Base-by-base conservation (phyloP, 2,113 vertebrate species). In the Grus americana region DNA sequence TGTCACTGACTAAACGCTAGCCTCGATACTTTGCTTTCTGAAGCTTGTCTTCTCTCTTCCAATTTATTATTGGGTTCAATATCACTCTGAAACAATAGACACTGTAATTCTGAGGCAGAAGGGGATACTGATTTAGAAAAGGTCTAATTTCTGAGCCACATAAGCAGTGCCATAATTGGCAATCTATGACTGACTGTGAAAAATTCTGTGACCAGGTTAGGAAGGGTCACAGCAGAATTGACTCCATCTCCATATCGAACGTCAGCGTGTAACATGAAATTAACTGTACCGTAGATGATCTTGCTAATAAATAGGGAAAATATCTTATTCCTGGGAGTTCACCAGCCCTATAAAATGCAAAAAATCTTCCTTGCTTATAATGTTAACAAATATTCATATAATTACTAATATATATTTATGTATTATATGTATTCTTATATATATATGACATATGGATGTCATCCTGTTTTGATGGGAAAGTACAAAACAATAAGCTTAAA, bases 1-100 rank as follows among this genome's bases (percentile, higher is more conserved):
- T 97, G 74, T 97, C 96, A 96, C 94, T 97, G 90, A 84, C 80
- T 95, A 95, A 98, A 88, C 26, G 19, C 52, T 90, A 86, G 72
- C 92, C 87, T 97, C 71, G 12, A 88, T 88, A 20, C 62, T 92
- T 67, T 3, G 18, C 80, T 94, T 94, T 96, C 80, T 94, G 86
- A 96, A 94, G 92, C 92, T 96, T 96, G 49, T 90, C 92, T 97
- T 58, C 84, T 96, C 85, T 93, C 85, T 97, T 96, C 73, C 30
- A 93, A 50, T 82, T 82, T 75, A 95, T 93, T 97, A 83, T 92
- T 96, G 80, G 88, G 65, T 92, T 96, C 66, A 42, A 63, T 94
- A 94, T 94, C 92, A 12, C 15, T 38, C 76, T 79, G 78, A 86
- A 97, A 92, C 52, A 97, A 86, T 75, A 82, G 79, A 78, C 75